Evolutionary conservation across 2,113 vertebrate genomes (phyloP), one percentile per base, ranked within the genome.

Genomic region (Xiphias gladius): DNA sequence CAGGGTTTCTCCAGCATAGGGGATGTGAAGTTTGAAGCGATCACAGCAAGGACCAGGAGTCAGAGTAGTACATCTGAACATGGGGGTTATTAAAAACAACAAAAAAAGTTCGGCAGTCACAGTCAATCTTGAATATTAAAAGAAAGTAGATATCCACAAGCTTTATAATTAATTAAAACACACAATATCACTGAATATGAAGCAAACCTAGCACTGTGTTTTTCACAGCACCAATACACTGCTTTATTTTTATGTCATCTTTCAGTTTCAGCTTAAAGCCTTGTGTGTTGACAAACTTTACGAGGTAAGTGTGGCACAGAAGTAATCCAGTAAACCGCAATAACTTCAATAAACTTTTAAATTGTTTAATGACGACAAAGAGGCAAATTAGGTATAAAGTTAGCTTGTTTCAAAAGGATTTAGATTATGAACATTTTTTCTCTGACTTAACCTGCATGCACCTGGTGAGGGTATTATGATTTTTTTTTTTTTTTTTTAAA

Each of bases 21-120:
- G 98, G 80, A 99, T 99, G 91, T 99, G 98, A 39, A 99, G 96
- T 73, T 99, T 99, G 93, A 99, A 99, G 65, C 98, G 96, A 92
- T 99, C 98, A 85, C 98, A 99, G 93, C 97, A 99, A 41, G 98
- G 98, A 57, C 97, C 97, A 65, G 96, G 95, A 16, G 97, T 99
- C 94, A 99, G 88, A 72, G 98, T 98, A 0, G 97, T 98, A 84
- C 98, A 99, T 41, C 98, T 99, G 84, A 79, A 92, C 88, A 89
- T 79, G 76, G 66, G 41, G 19, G 35, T 52, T 0, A 54, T 71
- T 13, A 17, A 32, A 57, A 61, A 78, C 28, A 46, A 46, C 20
- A 69, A 14, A 37, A 20, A 30, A 59, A 61, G 11, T 16, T 79
- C 41, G 76, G 7, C 4, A 58, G 9, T 39, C 7, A 24, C 7